Percentiles rank a stretch among this genome's conserved stretches.
Conservation (phyloP, 2,888 invertebrate species). For the Latrodectus hesperus region DNA sequence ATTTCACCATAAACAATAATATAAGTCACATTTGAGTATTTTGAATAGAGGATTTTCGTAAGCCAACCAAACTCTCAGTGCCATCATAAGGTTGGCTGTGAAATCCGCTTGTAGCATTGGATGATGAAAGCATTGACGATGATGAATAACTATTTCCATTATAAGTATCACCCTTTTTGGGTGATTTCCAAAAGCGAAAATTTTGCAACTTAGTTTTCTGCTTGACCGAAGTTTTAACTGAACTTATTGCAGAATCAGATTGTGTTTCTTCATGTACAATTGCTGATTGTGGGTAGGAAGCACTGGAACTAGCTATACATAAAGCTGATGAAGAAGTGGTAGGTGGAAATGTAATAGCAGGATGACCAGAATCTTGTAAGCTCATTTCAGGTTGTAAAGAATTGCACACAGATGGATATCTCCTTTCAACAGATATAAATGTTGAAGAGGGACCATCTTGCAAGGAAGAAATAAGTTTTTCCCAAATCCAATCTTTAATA, state of each 20-base stretch:
- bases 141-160: conserved; percentile 12
- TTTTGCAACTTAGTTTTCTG: conserved; percentile 16
- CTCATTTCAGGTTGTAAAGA: neutral
- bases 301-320: neutral
- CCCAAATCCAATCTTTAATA: conserved; percentile 56
- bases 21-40: too few species aligned
- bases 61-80: too few species aligned
- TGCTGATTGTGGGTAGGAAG: neutral
- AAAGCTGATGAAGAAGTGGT: conserved; percentile 4
- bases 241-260: neutral
- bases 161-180: conserved; percentile 8
- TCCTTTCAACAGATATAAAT: conserved; percentile 28
- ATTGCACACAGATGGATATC: neutral
- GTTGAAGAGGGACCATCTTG: conserved; percentile 11
- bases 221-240: conserved; percentile 12
- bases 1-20: too few species aligned
- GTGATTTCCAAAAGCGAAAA: conserved; percentile 24
- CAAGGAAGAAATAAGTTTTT: conserved; percentile 49
- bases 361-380: neutral
- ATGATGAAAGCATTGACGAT: conserved; percentile 25
- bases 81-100: conserved; percentile 31
- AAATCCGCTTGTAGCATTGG: conserved; percentile 55
- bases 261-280: conserved; percentile 3
- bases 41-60: too few species aligned
- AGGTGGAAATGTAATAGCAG: conserved; percentile 37